Base-by-base conservation (phyloP, 2,113 vertebrate species). In the Hippolais icterina region DNA sequence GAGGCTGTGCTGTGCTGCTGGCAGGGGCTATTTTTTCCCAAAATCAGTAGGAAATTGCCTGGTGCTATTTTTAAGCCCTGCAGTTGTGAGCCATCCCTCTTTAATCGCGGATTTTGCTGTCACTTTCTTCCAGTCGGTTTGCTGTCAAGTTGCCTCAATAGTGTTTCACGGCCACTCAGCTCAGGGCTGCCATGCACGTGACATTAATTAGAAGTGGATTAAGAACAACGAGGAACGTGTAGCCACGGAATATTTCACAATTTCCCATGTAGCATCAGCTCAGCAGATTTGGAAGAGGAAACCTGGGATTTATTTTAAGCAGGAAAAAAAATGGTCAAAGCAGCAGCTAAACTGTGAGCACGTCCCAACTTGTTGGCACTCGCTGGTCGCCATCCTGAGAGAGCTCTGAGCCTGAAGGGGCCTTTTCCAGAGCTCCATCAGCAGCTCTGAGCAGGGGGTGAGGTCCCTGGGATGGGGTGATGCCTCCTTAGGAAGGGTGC, bases 191-290 rank as follows among this genome's bases (percentile, higher is more conserved):
- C 1, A 35, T 81, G 21, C 95, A 49, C 49, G 66, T 87, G 95
- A 85, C 24, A 7, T 54, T 89, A 81, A 93, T 93, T 87, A 87
- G 89, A 41, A 75, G 87, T 47, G 84, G 92, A 95, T 96, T 87
- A 87, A 83, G 81, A 95, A 59, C 83, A 25, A 44, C 2, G 8
- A 93, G 91, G 47, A 77, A 49, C 17, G 0, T 2, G 49, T 28
- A n/a, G 79, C 53, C 41, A 8, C 6, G 71, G 60, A 94, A n/a
- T 44, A 35, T 69, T 87, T 87, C 72, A 44, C 69, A 8, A 64
- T 52, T 83, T 74, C 80, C 83, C 72, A 1, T 8, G 75, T 27
- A 76, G 74, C 92, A 53, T 87, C 85, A 11, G 91, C 87, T 83
- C 87, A 41, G 83, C 50, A 42, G 87, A 25, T 61, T 23, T 57